phyloP scores from a whole-genome alignment of 2,888 invertebrate genomes.

The Smittia sp. region DNA sequence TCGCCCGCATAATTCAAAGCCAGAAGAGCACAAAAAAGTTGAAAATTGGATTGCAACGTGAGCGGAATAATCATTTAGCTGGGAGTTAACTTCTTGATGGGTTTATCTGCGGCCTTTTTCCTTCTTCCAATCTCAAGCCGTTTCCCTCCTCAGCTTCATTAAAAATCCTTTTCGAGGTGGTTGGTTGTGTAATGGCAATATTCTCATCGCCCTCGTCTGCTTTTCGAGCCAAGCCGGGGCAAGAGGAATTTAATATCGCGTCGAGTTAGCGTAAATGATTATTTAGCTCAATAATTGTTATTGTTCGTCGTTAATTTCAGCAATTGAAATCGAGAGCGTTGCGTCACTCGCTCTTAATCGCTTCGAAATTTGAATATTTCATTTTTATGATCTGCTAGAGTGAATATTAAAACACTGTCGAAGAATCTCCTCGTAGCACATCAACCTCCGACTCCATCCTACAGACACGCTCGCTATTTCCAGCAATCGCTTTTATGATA shows the following conservation, averaged over 20 bases:
- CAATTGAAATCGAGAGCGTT: constrained; percentile 4
- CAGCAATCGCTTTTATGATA: background rate
- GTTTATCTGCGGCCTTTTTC: background rate
- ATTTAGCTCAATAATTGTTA: constrained; percentile 29
- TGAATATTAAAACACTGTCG: constrained; percentile 10
- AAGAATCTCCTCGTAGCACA: background rate
- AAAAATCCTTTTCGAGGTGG: constrained; percentile 25
- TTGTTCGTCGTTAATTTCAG: constrained; percentile 29
- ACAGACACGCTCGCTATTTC: no score
- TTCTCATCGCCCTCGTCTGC: background rate
- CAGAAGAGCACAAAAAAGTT: background rate
- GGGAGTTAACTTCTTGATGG: background rate
- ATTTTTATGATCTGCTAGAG: constrained; percentile 27
- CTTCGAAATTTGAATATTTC: constrained; percentile 22
- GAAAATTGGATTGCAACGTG: constrained; percentile 40
- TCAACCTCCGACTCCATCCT: background rate
- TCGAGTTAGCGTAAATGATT: background rate
- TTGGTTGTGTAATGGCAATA: constrained; percentile 13
- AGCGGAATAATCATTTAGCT: constrained; percentile 5
- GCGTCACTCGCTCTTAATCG: constrained; percentile 9
- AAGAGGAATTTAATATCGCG: constrained; percentile 4
- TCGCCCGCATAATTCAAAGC: background rate
- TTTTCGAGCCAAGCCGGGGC: background rate
- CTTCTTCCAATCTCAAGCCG: background rate
- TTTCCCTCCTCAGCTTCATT: constrained; percentile 2